Evolutionary conservation across 2,797 vertebrate genomes (phyloP).

Genomic region (Hydrophis major): DNA sequence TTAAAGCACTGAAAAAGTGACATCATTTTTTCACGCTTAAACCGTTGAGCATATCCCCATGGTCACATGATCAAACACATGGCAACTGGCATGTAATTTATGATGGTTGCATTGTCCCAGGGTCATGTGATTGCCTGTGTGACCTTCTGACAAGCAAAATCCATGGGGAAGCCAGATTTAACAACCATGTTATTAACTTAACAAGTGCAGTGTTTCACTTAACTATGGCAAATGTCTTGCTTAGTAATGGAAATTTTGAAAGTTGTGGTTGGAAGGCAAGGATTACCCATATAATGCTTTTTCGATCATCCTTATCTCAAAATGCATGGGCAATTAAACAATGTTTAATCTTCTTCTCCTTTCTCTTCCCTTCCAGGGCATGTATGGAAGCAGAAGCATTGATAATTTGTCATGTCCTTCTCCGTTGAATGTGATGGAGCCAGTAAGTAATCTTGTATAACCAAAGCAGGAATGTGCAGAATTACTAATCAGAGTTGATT

Average conservation of each 20-base stretch:
- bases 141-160: neutral
- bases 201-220: neutral
- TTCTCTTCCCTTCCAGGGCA: constrained; percentile 69
- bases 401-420: constrained; percentile 83
- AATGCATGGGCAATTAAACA: neutral
- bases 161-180: neutral
- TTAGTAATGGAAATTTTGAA: neutral
- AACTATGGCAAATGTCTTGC: neutral
- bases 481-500: neutral
- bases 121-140: neutral
- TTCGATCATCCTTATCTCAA: neutral
- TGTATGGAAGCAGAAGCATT: constrained; percentile 80
- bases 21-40: neutral
- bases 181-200: neutral
- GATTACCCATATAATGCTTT: neutral
- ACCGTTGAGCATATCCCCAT: neutral
- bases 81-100: neutral
- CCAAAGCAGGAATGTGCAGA: neutral
- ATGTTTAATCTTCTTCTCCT: constrained; percentile 29
- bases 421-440: constrained; percentile 87
- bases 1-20: neutral
- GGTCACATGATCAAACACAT: neutral
- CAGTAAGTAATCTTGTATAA: constrained; percentile 77
- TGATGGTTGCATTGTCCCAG: neutral
- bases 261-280: neutral